Percentiles rank a stretch among this genome's conserved stretches.
phyloP scores from a whole-genome alignment of 2,797 vertebrate genomes.

The Hephaestus fuliginosus region DNA sequence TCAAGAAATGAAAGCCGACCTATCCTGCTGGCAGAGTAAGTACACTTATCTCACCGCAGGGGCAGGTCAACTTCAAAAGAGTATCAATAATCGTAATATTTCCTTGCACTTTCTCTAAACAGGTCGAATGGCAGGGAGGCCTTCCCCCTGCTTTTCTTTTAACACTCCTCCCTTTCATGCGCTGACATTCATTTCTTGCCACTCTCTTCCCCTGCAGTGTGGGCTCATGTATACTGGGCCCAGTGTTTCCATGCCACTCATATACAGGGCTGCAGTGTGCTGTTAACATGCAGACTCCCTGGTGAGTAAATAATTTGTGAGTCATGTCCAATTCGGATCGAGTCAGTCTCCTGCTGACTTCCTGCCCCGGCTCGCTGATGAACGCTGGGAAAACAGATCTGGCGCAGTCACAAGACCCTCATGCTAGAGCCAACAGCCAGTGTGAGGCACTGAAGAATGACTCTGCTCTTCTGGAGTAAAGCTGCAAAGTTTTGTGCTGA shows the following conservation, averaged over 20 bases:
- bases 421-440: conserved; percentile 28
- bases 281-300: conserved; percentile 68
- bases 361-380: conserved; percentile 51
- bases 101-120: conserved; percentile 55
- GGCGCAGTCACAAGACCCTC: conserved; percentile 52
- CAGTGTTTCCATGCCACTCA: conserved; percentile 64
- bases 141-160: conserved; percentile 36
- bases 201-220: conserved; percentile 57
- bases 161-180: conserved; percentile 72
- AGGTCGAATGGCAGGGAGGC: conserved; percentile 38
- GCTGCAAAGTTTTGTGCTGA: not conserved
- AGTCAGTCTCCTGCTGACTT: conserved; percentile 75
- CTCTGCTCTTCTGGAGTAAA: conserved; percentile 22
- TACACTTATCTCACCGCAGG: conserved; percentile 64
- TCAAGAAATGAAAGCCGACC: conserved; percentile 19
- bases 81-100: conserved; percentile 69
- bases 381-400: conserved; percentile 57
- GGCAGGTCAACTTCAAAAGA: conserved; percentile 62
- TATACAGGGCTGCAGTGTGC: conserved; percentile 69
- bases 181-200: conserved; percentile 46
- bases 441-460: conserved; percentile 13
- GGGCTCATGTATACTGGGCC: conserved; percentile 61
- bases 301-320: conserved; percentile 74
- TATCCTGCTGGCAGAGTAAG: conserved; percentile 27
- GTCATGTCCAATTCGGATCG: conserved; percentile 72